Conservation (phyloP, 2,797 vertebrate species). For the Sebastes jordani region DNA sequence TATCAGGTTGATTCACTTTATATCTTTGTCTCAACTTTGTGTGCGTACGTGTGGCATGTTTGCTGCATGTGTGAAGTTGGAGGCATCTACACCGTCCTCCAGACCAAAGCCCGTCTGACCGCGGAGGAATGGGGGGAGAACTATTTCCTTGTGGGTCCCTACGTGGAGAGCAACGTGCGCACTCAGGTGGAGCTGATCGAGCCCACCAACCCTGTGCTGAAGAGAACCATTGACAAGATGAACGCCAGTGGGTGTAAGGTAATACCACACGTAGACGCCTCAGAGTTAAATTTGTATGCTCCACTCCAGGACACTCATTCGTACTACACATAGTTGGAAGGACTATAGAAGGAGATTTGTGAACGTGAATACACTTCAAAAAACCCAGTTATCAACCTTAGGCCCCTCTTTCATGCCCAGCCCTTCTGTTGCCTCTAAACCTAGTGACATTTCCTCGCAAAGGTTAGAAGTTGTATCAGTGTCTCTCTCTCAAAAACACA, state of each 20-base stretch:
- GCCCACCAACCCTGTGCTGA: slow-evolving; percentile 85
- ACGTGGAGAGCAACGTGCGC: slow-evolving; percentile 92
- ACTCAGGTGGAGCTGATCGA: slow-evolving; percentile 96
- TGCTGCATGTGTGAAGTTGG: slow-evolving; percentile 83
- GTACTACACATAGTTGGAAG: background rate
- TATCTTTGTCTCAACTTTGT: slow-evolving; percentile 11
- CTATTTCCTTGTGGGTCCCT: slow-evolving; percentile 94
- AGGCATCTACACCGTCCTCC: slow-evolving; percentile 96
- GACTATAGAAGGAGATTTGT: background rate
- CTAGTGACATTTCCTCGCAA: slow-evolving; percentile 78
- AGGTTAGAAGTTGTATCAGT: slow-evolving; percentile 82
- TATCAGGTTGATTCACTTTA: slow-evolving; percentile 4
- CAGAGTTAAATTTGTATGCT: slow-evolving; percentile 9
- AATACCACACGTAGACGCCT: slow-evolving; percentile 30
- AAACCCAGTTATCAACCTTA: background rate
- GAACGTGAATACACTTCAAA: background rate
- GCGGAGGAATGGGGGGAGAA: slow-evolving; percentile 94
- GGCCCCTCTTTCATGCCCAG: slow-evolving; percentile 17
- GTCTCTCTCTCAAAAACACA: slow-evolving; percentile 40
- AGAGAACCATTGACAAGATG: slow-evolving; percentile 91
- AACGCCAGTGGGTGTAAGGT: slow-evolving; percentile 96
- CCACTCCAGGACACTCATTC: background rate
- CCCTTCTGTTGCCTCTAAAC: slow-evolving; percentile 26
- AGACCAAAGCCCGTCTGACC: slow-evolving; percentile 94
- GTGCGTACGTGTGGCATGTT: slow-evolving; percentile 14